Conservation (phyloP, 2,113 vertebrate species). For the Strix uralensis region DNA sequence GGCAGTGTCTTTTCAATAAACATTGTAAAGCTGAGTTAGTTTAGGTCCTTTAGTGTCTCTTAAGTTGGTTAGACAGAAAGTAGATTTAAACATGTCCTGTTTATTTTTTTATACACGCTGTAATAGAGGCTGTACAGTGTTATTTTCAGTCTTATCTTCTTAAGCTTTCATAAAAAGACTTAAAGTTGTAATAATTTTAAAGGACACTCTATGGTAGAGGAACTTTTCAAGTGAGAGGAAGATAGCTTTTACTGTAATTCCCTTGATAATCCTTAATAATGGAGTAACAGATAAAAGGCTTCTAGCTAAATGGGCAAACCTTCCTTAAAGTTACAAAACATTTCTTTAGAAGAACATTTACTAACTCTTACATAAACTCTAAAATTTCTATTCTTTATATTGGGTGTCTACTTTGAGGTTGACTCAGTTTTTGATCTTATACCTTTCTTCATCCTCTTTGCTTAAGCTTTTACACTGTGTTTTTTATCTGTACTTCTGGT, state of each 20-base stretch:
- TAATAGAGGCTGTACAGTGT: background rate
- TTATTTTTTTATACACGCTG: background rate
- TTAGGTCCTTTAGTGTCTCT: background rate
- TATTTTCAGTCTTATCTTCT: background rate
- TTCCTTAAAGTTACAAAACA: slow-evolving; percentile 46
- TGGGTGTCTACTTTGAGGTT: slow-evolving; percentile 67
- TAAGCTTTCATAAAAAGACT: slow-evolving; percentile 31
- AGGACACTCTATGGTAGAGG: background rate
- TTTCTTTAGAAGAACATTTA: slow-evolving; percentile 64
- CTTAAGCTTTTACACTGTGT: slow-evolving; percentile 67
- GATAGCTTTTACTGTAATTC: background rate
- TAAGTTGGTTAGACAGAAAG: background rate
- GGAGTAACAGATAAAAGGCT: slow-evolving; percentile 42
- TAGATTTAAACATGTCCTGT: background rate
- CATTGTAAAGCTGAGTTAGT: background rate
- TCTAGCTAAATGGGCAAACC: slow-evolving; percentile 11
- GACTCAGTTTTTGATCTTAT: slow-evolving; percentile 75
- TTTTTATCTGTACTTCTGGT: slow-evolving; percentile 67
- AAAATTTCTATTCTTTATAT: slow-evolving; percentile 54
- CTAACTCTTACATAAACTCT: slow-evolving; percentile 57
- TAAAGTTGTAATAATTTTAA: slow-evolving; percentile 38
- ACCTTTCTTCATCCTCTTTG: slow-evolving; percentile 69
- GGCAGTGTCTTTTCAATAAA: background rate
- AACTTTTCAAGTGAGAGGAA: slow-evolving; percentile 39
- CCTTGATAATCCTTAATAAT: slow-evolving; percentile 34